A percentile compares a stretch with the other conserved stretches of the same genome.
Evolutionary conservation across 2,888 invertebrate genomes (phyloP).

Genomic region (Teleogryllus oceanicus): DNA sequence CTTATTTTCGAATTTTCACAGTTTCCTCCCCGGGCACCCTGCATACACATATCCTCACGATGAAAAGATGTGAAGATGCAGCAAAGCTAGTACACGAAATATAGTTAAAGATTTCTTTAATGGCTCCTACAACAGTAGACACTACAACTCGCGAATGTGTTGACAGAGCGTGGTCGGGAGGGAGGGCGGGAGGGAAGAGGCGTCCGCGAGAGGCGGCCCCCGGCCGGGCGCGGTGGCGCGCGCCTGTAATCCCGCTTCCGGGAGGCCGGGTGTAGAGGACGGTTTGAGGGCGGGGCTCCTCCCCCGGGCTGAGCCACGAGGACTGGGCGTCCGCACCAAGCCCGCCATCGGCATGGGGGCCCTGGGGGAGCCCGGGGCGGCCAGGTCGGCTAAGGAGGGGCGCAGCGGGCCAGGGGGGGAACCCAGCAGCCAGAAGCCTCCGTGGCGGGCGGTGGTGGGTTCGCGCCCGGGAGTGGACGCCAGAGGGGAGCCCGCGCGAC

Average conservation of each 20-base stretch:
- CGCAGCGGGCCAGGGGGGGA: slow-evolving; percentile 62
- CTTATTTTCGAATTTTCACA: no score
- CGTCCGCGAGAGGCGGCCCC: background rate
- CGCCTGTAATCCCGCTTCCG: background rate
- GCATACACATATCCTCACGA: no score
- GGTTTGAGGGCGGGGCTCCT: slow-evolving; percentile 86
- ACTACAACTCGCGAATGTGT: no score
- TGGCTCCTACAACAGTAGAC: no score
- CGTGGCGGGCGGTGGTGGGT: slow-evolving; percentile 98
- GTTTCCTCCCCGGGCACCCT: no score
- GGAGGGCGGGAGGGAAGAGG: no score
- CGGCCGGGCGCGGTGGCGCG: background rate
- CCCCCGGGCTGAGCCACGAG: slow-evolving; percentile 60
- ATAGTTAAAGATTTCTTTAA: no score
- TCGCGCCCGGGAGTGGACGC: slow-evolving; percentile 93
- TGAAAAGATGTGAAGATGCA: no score
- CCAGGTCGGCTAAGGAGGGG: slow-evolving; percentile 93
- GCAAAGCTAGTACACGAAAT: no score
- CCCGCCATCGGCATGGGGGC: slow-evolving; percentile 93
- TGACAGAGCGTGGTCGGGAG: no score
- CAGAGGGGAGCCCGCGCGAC: slow-evolving; percentile 80
- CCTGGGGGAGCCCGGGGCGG: slow-evolving; percentile 75
- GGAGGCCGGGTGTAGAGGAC: slow-evolving; percentile 58
- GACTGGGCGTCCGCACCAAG: slow-evolving; percentile 62
- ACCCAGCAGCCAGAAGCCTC: slow-evolving; percentile 99